A percentile compares a stretch with the other conserved stretches of the same genome.
phyloP scores from a whole-genome alignment of 2,797 vertebrate genomes.

The Dermochelys coriacea region DNA sequence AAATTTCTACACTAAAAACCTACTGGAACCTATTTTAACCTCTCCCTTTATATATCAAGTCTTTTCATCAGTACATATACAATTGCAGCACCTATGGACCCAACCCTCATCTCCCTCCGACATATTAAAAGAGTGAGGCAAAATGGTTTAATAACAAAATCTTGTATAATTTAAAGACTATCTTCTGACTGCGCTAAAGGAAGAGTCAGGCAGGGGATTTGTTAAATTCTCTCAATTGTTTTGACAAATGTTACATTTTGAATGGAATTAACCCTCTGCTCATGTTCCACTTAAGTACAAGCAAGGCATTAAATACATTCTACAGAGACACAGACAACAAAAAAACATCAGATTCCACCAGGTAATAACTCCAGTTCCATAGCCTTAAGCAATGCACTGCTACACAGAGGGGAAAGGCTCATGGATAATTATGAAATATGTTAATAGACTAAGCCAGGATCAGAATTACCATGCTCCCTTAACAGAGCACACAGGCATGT shows the following conservation, averaged over 20 bases:
- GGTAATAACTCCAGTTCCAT: neutral
- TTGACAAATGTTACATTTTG: constrained; percentile 69
- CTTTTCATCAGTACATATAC: constrained; percentile 38
- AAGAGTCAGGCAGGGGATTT: constrained; percentile 61
- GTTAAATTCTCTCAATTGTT: constrained; percentile 71
- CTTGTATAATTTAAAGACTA: constrained; percentile 53
- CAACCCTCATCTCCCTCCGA: constrained; percentile 61
- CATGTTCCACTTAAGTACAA: constrained; percentile 47
- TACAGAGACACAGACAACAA: constrained; percentile 37
- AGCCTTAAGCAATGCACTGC: constrained; percentile 24
- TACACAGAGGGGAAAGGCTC: constrained; percentile 31
- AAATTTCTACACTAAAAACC: constrained; percentile 52
- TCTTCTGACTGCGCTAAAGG: constrained; percentile 59
- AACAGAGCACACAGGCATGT: neutral
- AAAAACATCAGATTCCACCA: constrained; percentile 26
- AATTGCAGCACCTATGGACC: constrained; percentile 51
- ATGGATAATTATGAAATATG: constrained; percentile 24
- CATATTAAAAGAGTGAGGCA: constrained; percentile 46
- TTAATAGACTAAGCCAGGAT: constrained; percentile 30
- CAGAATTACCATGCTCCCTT: constrained; percentile 21
- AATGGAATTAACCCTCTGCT: constrained; percentile 74
- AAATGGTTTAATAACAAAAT: constrained; percentile 74
- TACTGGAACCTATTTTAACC: constrained; percentile 66
- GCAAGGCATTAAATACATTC: constrained; percentile 51
- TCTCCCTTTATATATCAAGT: constrained; percentile 62